Conservation (phyloP, 2,888 invertebrate genomes). For the Ichneumoninae sp. region DNA sequence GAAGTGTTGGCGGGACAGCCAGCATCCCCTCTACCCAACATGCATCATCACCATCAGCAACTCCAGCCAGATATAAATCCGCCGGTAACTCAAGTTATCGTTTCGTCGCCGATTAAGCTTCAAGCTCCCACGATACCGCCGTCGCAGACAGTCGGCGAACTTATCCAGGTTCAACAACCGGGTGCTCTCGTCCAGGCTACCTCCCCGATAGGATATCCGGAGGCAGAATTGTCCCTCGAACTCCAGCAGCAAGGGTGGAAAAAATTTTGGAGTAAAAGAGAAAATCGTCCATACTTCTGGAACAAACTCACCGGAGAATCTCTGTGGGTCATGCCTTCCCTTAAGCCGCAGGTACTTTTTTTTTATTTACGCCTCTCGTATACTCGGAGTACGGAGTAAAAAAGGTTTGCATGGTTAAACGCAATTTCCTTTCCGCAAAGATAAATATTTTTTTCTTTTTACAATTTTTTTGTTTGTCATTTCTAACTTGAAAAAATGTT, state of each 20-base stretch:
- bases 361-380: not conserved
- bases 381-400: no score
- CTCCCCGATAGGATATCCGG: constrained; percentile 80
- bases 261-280: constrained; percentile 98
- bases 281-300: constrained; percentile 98
- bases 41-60: constrained; percentile 73
- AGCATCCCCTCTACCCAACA: constrained; percentile 72
- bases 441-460: not conserved
- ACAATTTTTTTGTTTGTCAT: not conserved
- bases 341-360: constrained; percentile 87
- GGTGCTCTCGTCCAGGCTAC: constrained; percentile 77
- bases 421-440: not conserved
- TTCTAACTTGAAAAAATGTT: not conserved
- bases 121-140: constrained; percentile 79
- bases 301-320: constrained; percentile 98
- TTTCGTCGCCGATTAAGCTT: constrained; percentile 84
- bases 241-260: constrained; percentile 96
- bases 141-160: constrained; percentile 77
- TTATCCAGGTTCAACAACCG: constrained; percentile 82
- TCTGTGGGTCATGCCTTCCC: constrained; percentile 97
- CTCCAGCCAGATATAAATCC: constrained; percentile 78
- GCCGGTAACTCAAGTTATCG: constrained; percentile 81
- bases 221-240: constrained; percentile 87
- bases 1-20: constrained; percentile 81
- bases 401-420: not conserved